phyloP scores from a whole-genome alignment of 2,113 vertebrate species.

The Caracal caracal region DNA sequence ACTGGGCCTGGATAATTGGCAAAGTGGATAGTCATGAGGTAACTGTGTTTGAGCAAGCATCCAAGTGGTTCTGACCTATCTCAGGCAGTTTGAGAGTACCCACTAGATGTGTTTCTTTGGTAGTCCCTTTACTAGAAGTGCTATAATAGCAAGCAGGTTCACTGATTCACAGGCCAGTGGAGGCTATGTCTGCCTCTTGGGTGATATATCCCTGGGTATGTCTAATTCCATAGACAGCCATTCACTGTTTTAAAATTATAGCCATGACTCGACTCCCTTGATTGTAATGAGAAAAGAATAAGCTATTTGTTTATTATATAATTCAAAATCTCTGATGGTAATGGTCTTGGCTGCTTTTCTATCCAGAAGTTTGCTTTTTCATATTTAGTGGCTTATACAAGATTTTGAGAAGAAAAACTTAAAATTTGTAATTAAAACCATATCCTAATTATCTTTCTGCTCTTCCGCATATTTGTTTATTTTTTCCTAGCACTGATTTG shows the following conservation, averaged over 20 bases:
- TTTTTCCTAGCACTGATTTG: slow-evolving; percentile 62
- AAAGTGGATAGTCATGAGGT: background rate
- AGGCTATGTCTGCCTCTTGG: background rate
- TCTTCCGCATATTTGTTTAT: slow-evolving; percentile 60
- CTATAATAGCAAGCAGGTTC: background rate
- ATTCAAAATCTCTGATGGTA: background rate
- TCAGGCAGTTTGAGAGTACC: background rate
- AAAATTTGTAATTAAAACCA: slow-evolving; percentile 71
- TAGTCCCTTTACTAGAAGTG: background rate
- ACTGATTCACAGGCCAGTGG: background rate
- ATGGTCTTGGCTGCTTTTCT: slow-evolving; percentile 4
- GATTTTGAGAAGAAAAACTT: slow-evolving; percentile 64
- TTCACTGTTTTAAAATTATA: background rate
- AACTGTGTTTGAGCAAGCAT: background rate
- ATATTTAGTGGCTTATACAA: slow-evolving; percentile 54
- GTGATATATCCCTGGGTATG: fast-evolving
- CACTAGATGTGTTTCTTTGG: background rate
- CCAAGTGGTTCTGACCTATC: background rate
- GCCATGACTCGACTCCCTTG: background rate
- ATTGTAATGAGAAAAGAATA: background rate
- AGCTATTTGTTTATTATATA: background rate
- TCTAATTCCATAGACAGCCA: background rate
- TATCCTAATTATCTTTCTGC: slow-evolving; percentile 49
- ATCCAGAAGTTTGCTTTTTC: background rate
- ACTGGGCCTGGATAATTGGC: background rate